These are phyloP conservation scores for Phylloscopus trochiloides DNA, from an alignment of 2,113 vertebrate species.

Conservation along the genomic window DNA sequence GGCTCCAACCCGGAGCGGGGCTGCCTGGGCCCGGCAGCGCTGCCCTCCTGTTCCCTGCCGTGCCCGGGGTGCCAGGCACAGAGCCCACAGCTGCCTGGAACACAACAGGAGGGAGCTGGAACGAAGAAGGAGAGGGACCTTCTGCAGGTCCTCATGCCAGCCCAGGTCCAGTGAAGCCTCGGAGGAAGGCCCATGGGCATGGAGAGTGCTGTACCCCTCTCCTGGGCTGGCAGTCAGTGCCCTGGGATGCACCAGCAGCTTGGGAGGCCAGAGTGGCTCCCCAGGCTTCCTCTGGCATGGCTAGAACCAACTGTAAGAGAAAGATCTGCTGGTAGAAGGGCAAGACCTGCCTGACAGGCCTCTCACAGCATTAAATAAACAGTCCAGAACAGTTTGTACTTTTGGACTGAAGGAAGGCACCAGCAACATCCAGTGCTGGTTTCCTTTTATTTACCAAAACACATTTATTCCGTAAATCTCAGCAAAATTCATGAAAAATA, in stretches of 20 bases:
- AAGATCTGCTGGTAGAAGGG: neutral
- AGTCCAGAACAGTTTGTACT: neutral
- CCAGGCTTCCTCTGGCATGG: neutral
- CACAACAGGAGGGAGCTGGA: neutral
- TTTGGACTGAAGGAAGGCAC: neutral
- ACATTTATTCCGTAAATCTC: neutral
- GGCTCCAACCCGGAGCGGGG: rapidly evolving
- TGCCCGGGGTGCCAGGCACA: rapidly evolving
- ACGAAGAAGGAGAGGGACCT: neutral
- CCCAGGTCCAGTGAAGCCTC: neutral
- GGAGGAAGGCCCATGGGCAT: rapidly evolving
- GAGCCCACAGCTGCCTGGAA: neutral
- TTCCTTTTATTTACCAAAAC: slow-evolving; percentile 6
- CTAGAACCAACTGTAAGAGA: neutral
- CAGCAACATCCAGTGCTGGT: neutral
- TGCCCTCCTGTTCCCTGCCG: neutral
- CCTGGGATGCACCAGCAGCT: neutral
- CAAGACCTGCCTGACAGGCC: neutral
- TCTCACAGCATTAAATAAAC: neutral
- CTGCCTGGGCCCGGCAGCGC: rapidly evolving
- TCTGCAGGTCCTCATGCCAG: neutral
- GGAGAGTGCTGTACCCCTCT: rapidly evolving
- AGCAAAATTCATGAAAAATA: slow-evolving; percentile 1
- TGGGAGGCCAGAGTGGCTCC: neutral
- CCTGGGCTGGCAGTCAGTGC: neutral